These are phyloP conservation scores for Struthidea cinerea DNA, from an alignment of 2,113 vertebrate genomes.

Conservation along the genomic window DNA sequence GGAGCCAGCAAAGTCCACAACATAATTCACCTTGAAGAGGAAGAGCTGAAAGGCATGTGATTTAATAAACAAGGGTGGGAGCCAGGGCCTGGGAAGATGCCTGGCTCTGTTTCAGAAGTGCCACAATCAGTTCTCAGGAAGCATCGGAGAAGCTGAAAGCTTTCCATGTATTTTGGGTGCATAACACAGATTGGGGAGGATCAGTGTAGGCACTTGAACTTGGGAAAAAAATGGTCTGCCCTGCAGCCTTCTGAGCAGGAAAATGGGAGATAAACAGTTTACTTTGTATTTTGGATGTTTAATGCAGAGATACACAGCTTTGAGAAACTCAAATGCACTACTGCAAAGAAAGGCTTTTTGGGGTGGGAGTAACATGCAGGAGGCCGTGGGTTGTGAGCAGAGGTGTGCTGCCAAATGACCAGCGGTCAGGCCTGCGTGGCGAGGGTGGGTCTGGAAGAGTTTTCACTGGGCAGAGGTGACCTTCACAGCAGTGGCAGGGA, in stretches of 20 bases:
- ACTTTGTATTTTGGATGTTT: neutral
- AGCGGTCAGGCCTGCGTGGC: accelerated
- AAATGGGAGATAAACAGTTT: neutral
- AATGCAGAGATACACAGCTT: neutral
- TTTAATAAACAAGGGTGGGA: neutral
- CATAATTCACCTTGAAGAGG: neutral
- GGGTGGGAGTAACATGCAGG: neutral
- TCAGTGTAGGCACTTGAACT: accelerated
- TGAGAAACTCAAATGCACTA: neutral
- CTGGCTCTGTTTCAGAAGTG: neutral
- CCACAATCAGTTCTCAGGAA: neutral
- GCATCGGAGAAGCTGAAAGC: neutral
- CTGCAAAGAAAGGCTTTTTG: neutral
- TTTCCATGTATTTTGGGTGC: neutral
- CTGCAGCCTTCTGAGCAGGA: neutral
- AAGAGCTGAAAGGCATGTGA: neutral
- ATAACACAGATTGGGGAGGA: neutral
- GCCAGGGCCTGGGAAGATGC: neutral
- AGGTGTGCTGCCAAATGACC: neutral
- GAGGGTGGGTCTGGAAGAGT: neutral
- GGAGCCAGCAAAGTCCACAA: neutral
- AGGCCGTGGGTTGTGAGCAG: neutral
- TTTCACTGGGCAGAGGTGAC: accelerated
- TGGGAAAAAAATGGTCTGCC: neutral
- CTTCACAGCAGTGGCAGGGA: neutral